Percentiles rank a stretch among this genome's conserved stretches.
phyloP scores from a whole-genome alignment of 2,797 vertebrate species.

The Acridotheres tristis region DNA sequence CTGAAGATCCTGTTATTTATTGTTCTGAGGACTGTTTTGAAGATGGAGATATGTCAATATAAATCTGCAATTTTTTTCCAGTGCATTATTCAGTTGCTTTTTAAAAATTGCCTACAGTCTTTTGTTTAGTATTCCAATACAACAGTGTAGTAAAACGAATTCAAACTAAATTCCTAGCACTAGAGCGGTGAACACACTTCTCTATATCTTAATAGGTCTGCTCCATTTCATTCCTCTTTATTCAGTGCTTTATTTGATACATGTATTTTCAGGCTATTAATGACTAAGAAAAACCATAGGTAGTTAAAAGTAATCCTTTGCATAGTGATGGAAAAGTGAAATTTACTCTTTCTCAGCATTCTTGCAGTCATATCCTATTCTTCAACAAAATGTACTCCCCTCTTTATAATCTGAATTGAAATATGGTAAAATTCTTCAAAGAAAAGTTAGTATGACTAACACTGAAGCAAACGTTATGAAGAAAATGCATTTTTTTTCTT shows the following conservation, averaged over 20 bases:
- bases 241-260: slow-evolving; percentile 4
- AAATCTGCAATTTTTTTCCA: background rate
- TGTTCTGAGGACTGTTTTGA: background rate
- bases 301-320: slow-evolving; percentile 21
- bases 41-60: background rate
- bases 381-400: background rate
- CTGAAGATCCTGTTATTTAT: background rate
- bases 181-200: background rate
- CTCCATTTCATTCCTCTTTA: slow-evolving; percentile 22
- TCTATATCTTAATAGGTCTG: background rate
- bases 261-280: background rate
- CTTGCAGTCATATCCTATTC: background rate
- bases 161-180: background rate
- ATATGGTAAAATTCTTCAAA: background rate
- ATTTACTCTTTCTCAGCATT: background rate
- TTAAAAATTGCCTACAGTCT: background rate
- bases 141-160: background rate
- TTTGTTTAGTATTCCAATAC: background rate
- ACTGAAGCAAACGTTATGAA: background rate
- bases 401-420: background rate
- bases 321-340: slow-evolving; percentile 17
- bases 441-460: background rate
- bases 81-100: background rate
- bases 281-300: background rate
- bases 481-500: background rate